Evolutionary conservation across 2,888 invertebrate species (phyloP), one percentile per base, ranked within the genome.

Genomic region (Orthosia gothica): DNA sequence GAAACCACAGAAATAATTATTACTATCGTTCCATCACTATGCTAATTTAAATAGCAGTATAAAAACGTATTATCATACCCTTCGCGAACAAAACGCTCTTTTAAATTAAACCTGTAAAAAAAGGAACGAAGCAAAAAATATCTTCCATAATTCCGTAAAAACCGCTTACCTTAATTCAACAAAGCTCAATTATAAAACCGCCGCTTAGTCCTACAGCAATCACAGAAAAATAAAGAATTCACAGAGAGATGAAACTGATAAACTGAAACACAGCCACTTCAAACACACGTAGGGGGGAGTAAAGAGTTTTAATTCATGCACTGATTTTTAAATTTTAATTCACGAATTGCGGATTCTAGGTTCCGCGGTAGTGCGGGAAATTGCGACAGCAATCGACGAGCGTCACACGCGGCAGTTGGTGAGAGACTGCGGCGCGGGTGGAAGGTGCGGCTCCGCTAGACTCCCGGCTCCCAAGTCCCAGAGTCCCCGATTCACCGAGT

Each of bases 351-450:
- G 67, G 83, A 62, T 72, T 76, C 61, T 68, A 49, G 74, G 67
- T 80, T 74, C 63, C 87, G 87, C 81, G 72, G 67, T 55, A 72
- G 69, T 76, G 70, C 70, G 81, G 65, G 71, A 69, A 71, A 80
- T 20, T 72, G 70, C 23, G 63, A 55, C 23, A 67, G 70, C 74
- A 74, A 45, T n/a, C 72, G 83, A 63, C 89, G 85, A 69, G 80
- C 80, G 84, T 52, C 69, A 18, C 74, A 62, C 72, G 59, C 86
- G 84, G 74, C 83, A 79, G 81, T 70, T 76, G 75, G 84, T 85
- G 83, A 90, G 88, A 88, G 89, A 93, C 94, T 94, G 93, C 89
- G 91, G 91, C 69, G 92, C 90, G 91, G 91, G 89, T 76, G 87
- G 91, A 89, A 89, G 86, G 82, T 45, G 86, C 84, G 82, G 85